Conservation (phyloP, 2,797 vertebrate genomes). For the Protosalanx chinensis region DNA sequence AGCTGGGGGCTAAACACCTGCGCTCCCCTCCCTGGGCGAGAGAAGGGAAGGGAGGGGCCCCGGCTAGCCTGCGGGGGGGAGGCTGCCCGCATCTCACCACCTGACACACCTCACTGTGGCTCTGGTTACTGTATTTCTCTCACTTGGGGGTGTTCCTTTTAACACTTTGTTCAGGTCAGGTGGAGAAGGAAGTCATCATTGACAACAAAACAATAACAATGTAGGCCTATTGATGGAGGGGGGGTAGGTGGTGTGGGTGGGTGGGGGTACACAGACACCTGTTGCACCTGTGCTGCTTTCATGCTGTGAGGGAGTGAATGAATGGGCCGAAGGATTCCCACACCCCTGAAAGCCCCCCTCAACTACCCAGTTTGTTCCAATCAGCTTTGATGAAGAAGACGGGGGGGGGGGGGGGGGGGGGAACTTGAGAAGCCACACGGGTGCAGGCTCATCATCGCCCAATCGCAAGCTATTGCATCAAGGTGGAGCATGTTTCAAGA, state of each 20-base stretch:
- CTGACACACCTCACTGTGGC: conserved; percentile 44
- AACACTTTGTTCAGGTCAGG: conserved; percentile 56
- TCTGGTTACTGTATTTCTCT: conserved; percentile 61
- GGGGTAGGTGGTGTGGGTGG: conserved; percentile 21
- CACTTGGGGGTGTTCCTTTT: conserved; percentile 46
- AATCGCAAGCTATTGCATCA: conserved; percentile 35
- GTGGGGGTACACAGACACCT: conserved; percentile 57
- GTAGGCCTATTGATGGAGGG: conserved; percentile 51
- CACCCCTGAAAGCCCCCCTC: conserved; percentile 55
- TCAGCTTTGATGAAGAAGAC: conserved; percentile 49
- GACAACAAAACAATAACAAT: conserved; percentile 64
- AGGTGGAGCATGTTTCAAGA: conserved; percentile 70
- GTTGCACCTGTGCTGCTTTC: conserved; percentile 61
- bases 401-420: conserved; percentile 37
- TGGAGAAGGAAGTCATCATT: conserved; percentile 52
- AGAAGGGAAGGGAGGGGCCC: conserved; percentile 3
- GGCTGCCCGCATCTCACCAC: conserved; percentile 40
- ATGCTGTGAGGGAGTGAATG: conserved; percentile 37
- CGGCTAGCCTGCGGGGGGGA: conserved; percentile 18
- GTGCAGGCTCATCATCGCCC: conserved; percentile 57
- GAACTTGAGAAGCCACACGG: conserved; percentile 51
- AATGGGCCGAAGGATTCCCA: conserved; percentile 64
- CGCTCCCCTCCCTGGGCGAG: conserved; percentile 38
- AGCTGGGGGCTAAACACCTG: conserved; percentile 75
- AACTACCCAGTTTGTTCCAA: conserved; percentile 53